Percentiles rank a stretch among this genome's conserved stretches.
Conservation (phyloP, 2,888 invertebrate genomes). For the Hypomecis punctinalis region DNA sequence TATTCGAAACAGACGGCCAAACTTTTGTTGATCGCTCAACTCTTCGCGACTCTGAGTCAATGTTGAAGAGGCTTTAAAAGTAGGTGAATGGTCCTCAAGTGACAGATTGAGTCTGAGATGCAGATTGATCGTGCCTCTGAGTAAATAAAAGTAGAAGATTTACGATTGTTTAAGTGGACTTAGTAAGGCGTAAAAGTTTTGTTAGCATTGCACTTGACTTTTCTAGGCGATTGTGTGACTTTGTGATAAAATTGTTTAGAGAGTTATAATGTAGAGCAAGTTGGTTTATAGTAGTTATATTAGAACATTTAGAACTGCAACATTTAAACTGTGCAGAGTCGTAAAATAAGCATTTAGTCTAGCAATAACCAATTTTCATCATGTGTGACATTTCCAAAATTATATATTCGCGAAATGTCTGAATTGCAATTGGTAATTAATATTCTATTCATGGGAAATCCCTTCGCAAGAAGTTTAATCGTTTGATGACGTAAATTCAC, state of each 20-base stretch:
- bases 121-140: constrained; percentile 13
- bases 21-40: background rate
- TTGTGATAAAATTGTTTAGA: constrained; percentile 6
- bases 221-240: background rate
- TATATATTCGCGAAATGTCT: too few species aligned
- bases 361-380: too few species aligned
- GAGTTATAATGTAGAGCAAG: background rate
- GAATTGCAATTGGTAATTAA: too few species aligned
- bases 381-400: too few species aligned
- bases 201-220: constrained; percentile 5
- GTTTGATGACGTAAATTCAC: too few species aligned
- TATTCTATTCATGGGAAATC: too few species aligned
- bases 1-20: too few species aligned
- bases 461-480: too few species aligned
- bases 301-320: too few species aligned
- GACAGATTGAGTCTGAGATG: constrained; percentile 26
- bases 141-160: constrained; percentile 13
- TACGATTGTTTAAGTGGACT: constrained; percentile 4
- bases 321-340: too few species aligned
- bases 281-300: background rate
- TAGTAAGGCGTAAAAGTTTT: constrained; percentile 1
- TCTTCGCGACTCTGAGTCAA: background rate
- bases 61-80: constrained; percentile 2
- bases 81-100: constrained; percentile 16
- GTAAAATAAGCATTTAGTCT: too few species aligned